phyloP scores from a whole-genome alignment of 1,140 invertebrate species.

The Venturia canescens region DNA sequence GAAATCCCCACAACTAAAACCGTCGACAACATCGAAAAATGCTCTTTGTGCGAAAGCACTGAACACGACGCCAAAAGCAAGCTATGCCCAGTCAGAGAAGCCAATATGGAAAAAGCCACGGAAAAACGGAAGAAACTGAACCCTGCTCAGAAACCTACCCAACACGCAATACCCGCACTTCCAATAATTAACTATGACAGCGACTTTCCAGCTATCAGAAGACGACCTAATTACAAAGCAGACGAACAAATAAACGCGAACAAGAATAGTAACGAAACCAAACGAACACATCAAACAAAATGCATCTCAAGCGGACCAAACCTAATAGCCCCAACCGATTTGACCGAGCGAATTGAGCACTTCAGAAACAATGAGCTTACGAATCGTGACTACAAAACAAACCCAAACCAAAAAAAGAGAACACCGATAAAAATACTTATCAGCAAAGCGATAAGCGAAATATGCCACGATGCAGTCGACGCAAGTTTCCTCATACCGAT shows the following conservation, averaged over 20 bases:
- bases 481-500: neutral
- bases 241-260: conserved; percentile 5
- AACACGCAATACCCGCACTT: conserved; percentile 1
- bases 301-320: conserved; percentile 12
- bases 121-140: conserved; percentile 4
- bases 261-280: neutral
- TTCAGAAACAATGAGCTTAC: conserved; percentile 15
- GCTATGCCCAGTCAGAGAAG: neutral
- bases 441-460: conserved; percentile 11
- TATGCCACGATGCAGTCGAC: neutral
- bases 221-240: conserved; percentile 24
- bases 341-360: conserved; percentile 9
- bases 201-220: conserved; percentile 30
- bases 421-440: conserved; percentile 20
- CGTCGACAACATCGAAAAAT: neutral
- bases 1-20: neutral
- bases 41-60: neutral
- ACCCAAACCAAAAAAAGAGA: conserved; percentile 24
- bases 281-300: conserved; percentile 33
- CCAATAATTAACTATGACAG: conserved; percentile 21
- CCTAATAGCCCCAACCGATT: conserved; percentile 4
- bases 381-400: neutral
- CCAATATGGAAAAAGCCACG: conserved; percentile 3
- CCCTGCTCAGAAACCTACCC: neutral
- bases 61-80: conserved; percentile 4